Evolutionary conservation across 2,888 invertebrate genomes (phyloP).

Genomic region (Sesia apiformis): DNA sequence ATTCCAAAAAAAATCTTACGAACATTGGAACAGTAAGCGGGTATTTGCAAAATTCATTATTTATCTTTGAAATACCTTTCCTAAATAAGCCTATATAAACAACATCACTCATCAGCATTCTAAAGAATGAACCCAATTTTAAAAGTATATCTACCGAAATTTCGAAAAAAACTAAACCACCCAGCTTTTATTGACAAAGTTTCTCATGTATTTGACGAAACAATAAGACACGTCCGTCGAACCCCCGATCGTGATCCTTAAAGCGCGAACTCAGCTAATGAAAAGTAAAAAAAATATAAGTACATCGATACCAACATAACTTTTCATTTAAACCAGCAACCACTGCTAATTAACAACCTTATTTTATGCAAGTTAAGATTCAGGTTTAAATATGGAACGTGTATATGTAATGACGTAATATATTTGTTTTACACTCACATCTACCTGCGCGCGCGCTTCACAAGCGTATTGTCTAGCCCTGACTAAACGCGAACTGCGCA

Average conservation of each 20-base stretch:
- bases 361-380: too few relatives aligned
- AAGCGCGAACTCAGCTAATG: constrained; percentile 73
- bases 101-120: constrained; percentile 16
- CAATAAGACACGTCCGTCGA: constrained; percentile 61
- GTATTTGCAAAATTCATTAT: too few relatives aligned
- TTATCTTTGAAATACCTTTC: too few relatives aligned
- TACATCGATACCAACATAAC: constrained; percentile 42
- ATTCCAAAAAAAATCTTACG: too few relatives aligned
- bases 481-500: constrained; percentile 57
- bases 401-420: too few relatives aligned
- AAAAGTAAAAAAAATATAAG: constrained; percentile 61
- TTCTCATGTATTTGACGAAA: constrained; percentile 67
- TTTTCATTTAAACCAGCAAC: constrained; percentile 22
- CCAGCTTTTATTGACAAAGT: constrained; percentile 64
- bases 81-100: not conserved
- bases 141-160: constrained; percentile 2
- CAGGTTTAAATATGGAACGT: too few relatives aligned
- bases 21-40: too few relatives aligned
- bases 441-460: constrained; percentile 65
- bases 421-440: constrained; percentile 18
- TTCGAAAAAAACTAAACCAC: constrained; percentile 33
- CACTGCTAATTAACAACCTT: constrained; percentile 24
- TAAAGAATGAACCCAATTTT: constrained; percentile 15
- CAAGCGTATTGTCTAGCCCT: constrained; percentile 62
- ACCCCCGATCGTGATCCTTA: constrained; percentile 67